Evolutionary conservation across 1,140 invertebrate species (phyloP), one percentile per base, ranked within the genome.

Genomic region (Spodoptera frugiperda): DNA sequence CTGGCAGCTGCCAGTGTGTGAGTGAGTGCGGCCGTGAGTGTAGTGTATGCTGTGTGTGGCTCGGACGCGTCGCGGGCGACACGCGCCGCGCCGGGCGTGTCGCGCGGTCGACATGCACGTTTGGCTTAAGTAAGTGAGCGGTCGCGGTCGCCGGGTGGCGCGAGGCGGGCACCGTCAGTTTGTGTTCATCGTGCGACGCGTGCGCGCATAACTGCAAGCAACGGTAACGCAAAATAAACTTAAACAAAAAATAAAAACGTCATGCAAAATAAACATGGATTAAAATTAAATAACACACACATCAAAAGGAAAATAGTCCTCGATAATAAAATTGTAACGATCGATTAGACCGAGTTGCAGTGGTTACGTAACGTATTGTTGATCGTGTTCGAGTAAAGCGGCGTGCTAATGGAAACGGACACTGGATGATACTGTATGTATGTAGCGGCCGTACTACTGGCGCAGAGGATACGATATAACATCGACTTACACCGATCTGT

Each of bases 141-240:
- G n/a, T 39, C 3, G 33, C 6, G 51, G 8, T 53, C 51, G 51
- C 51, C 57, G 57, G 67, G 15, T 21, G 30, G 11, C 57, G 57
- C 51, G 15, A n/a, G 30, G 11, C 19, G 21, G 17, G 57, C 25
- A 14, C 11, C 48, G 51, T 83, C 79, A 83, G 75, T 83, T 75
- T 46, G 55, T 71, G 65, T 81, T 79, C 81, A 78, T 76, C 21
- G 76, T 57, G 44, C 67, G 39, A 17, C 55, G 53, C n/a, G 53
- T 78, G 51, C 73, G 59, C 57, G 48, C 53, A 70, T 79, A 85
- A 72, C 85, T 87, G 85, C 74, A 87, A 87, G 81, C 68, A 63
- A 63, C 59, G 59, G 39, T 82, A 87, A 61, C 73, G 75, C 81
- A 78, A 82, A 78, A 72, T 67, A 70, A 79, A 80, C 17, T 65